Evolutionary conservation across 2,113 vertebrate genomes (phyloP).

Genomic region (Melanerpes aurifrons): DNA sequence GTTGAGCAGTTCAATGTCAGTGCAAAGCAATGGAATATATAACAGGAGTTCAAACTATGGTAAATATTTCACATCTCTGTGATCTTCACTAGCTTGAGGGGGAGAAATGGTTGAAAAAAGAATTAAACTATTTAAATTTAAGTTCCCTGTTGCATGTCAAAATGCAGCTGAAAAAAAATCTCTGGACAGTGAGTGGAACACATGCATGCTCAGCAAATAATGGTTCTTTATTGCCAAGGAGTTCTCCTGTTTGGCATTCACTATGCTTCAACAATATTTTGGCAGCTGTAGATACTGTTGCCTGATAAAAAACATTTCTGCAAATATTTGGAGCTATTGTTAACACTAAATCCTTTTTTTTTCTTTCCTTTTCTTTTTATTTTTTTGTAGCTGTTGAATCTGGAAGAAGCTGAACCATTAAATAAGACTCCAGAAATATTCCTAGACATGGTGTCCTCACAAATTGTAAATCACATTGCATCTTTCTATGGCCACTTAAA

Average conservation of each 20-base stretch:
- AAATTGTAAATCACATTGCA: slow-evolving; percentile 53
- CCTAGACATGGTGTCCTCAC: not conserved
- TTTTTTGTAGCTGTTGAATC: not conserved
- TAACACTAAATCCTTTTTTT: not conserved
- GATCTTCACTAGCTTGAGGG: slow-evolving; percentile 30
- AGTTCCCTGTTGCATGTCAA: not conserved
- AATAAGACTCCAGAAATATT: slow-evolving; percentile 28
- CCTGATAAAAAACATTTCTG: slow-evolving; percentile 36
- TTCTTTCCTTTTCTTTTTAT: too few relatives aligned
- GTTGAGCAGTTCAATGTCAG: not conserved
- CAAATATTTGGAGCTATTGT: slow-evolving; percentile 13
- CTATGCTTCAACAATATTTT: not conserved
- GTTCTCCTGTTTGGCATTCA: not conserved
- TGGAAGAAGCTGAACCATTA: slow-evolving; percentile 41
- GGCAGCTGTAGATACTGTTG: not conserved
- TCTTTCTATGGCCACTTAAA: not conserved
- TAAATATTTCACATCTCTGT: slow-evolving; percentile 26
- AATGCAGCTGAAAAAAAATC: not conserved
- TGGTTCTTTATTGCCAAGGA: slow-evolving; percentile 9
- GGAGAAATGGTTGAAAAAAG: not conserved
- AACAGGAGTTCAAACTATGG: slow-evolving; percentile 12
- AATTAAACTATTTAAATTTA: slow-evolving; percentile 27
- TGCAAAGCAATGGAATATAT: slow-evolving; percentile 6
- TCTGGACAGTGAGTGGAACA: not conserved
- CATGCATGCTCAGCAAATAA: not conserved